Percentiles rank a stretch among this genome's conserved stretches.
Conservation (phyloP, 2,797 vertebrate species). For the Fringilla coelebs region DNA sequence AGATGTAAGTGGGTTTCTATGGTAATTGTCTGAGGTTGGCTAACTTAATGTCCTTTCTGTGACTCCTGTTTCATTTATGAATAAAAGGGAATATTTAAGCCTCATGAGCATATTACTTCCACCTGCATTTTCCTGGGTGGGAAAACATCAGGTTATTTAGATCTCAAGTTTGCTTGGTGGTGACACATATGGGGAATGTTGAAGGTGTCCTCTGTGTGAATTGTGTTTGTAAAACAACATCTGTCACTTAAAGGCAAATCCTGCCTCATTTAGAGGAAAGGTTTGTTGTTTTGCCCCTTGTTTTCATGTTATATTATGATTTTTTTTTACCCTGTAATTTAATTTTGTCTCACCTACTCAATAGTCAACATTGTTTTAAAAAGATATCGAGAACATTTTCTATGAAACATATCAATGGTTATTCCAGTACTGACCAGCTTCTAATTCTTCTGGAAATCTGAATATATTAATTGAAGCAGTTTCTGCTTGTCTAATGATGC, state of each 20-base stretch:
- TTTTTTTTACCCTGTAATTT: not conserved
- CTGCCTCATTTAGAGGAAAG: not conserved
- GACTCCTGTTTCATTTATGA: not conserved
- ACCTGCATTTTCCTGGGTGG: not conserved
- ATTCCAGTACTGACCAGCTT: not conserved
- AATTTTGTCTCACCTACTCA: not conserved
- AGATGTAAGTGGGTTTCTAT: not conserved
- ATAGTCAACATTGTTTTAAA: not conserved
- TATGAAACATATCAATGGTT: not conserved
- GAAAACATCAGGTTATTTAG: not conserved
- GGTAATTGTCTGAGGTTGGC: not conserved
- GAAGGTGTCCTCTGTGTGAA: not conserved
- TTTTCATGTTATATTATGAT: not conserved
- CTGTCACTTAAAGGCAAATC: not conserved
- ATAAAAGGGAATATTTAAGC: not conserved
- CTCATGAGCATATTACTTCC: not conserved
- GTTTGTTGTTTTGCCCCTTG: not conserved
- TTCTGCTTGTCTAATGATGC: not conserved
- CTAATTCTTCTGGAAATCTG: not conserved
- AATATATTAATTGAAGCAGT: not conserved
- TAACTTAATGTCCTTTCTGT: not conserved
- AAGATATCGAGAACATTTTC: not conserved
- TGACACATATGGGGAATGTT: not conserved
- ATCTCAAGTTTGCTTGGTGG: not conserved
- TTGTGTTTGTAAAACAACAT: not conserved